phyloP scores from a whole-genome alignment of 2,113 vertebrate species.

The Orcinus orca region DNA sequence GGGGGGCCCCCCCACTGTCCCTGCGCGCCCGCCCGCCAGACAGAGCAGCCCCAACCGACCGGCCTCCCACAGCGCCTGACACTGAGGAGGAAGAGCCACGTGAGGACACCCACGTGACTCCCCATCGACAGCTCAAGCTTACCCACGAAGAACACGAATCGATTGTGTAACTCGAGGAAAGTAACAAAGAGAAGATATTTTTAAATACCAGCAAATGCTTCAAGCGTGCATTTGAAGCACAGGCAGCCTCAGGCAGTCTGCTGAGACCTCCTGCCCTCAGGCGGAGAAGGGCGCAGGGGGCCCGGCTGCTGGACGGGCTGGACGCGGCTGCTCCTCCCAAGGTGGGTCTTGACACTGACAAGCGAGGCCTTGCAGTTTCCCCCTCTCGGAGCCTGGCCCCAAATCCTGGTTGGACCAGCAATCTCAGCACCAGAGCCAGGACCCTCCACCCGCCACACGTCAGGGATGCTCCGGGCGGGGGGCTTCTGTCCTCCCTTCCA shows the following conservation, averaged over 20 bases:
- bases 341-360: not conserved
- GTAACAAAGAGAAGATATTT: not conserved
- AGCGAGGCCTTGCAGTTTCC: not conserved
- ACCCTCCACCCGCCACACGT: rapidly evolving
- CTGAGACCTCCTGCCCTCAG: too few relatives aligned
- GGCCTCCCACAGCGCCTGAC: not conserved
- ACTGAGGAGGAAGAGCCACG: not conserved
- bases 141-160: not conserved
- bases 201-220: not conserved
- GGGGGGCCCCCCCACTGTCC: not conserved
- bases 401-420: not conserved
- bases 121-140: rapidly evolving
- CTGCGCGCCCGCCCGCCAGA: not conserved
- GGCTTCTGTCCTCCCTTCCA: not conserved
- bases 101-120: not conserved
- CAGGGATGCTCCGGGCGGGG: not conserved
- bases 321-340: not conserved
- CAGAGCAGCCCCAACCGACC: not conserved
- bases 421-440: not conserved
- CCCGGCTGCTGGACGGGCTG: too few relatives aligned
- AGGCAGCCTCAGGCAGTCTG: not conserved
- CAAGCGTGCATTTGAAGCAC: rapidly evolving
- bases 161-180: too few relatives aligned
- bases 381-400: not conserved
- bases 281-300: not conserved